These are phyloP conservation scores for Pseudomugil gertrudae DNA, from an alignment of 2,797 vertebrate genomes.

Conservation along the genomic window DNA sequence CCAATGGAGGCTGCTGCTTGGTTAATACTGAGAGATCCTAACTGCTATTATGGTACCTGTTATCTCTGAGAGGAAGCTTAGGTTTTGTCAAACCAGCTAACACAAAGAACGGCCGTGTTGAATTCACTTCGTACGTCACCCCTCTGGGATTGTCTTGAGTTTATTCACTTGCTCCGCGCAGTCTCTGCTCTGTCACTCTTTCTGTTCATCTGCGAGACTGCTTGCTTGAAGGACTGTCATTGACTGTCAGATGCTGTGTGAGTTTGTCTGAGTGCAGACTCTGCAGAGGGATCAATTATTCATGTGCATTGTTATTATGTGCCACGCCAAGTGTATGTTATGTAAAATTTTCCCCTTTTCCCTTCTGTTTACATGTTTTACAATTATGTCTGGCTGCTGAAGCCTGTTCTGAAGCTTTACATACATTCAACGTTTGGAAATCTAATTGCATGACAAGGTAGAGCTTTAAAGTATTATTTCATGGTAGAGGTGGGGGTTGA, in stretches of 20 bases:
- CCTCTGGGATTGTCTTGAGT: conserved; percentile 5
- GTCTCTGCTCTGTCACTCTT: conserved; percentile 1
- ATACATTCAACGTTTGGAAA: not conserved
- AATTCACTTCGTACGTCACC: not conserved
- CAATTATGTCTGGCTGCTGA: not conserved
- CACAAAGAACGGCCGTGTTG: not conserved
- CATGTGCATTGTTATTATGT: conserved; percentile 11
- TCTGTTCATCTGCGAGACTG: conserved; percentile 12
- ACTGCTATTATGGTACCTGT: not conserved
- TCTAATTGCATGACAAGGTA: conserved; percentile 8
- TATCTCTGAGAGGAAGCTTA: not conserved
- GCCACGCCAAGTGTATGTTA: conserved; percentile 10
- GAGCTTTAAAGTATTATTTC: conserved; percentile 21
- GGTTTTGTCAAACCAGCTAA: not conserved
- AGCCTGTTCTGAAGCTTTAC: not conserved
- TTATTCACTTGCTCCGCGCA: not conserved
- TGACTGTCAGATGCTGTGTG: conserved; percentile 31
- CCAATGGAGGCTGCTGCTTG: too few species aligned
- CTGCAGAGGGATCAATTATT: conserved; percentile 31
- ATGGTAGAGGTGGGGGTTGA: not conserved
- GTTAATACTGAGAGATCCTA: not conserved
- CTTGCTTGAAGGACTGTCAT: conserved; percentile 21
- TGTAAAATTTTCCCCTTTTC: not conserved
- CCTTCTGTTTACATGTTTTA: not conserved
- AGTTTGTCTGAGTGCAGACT: conserved; percentile 4